phyloP scores from a whole-genome alignment of 2,113 vertebrate species.

The Brienomyrus longianalis region DNA sequence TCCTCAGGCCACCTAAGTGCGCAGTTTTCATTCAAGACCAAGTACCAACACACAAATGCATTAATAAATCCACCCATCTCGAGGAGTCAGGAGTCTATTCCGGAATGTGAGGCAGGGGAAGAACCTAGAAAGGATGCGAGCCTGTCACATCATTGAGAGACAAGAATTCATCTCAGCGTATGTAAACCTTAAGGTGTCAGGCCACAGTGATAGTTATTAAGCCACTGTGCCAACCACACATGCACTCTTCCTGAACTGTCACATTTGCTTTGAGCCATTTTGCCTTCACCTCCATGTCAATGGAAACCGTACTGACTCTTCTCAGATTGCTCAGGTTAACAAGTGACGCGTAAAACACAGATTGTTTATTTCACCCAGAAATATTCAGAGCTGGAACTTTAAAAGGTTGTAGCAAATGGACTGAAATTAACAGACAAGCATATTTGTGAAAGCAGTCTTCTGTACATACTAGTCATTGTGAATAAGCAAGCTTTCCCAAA shows the following conservation, averaged over 20 bases:
- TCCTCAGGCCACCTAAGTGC: neutral
- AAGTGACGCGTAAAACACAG: too few relatives aligned
- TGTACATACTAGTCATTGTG: neutral
- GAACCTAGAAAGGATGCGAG: neutral
- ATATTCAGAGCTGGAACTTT: conserved; percentile 3
- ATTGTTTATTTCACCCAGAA: neutral
- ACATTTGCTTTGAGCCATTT: neutral
- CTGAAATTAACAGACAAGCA: neutral
- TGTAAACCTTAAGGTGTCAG: neutral
- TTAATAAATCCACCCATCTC: too few relatives aligned
- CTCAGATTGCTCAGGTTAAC: neutral
- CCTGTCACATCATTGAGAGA: neutral
- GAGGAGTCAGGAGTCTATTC: neutral
- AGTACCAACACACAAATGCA: too few relatives aligned
- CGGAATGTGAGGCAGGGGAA: neutral
- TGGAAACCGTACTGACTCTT: neutral
- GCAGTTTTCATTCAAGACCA: neutral
- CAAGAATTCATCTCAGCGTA: neutral
- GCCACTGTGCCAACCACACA: neutral
- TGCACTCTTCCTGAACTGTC: neutral
- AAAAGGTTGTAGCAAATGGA: neutral
- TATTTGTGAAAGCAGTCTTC: neutral
- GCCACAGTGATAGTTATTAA: neutral
- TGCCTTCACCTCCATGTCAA: neutral
- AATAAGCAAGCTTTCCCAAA: neutral